Evolutionary conservation across 2,797 vertebrate species (phyloP).

Genomic region (Bryconaethiops microstoma): DNA sequence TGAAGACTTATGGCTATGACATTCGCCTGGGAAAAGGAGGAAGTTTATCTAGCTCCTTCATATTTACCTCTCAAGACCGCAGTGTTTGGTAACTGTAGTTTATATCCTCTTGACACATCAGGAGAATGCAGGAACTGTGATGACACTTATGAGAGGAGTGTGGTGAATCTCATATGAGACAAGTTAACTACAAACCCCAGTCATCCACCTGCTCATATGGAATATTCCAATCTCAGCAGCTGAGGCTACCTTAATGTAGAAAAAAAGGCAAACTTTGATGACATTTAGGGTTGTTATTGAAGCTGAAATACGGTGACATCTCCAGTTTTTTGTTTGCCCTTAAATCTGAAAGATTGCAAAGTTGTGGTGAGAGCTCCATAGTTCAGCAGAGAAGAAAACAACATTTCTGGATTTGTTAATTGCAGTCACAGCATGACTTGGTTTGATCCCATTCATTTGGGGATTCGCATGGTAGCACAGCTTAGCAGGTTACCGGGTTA

Average conservation of each 20-base stretch:
- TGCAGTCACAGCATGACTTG: constrained; percentile 46
- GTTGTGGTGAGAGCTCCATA: constrained; percentile 21
- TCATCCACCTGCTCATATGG: constrained; percentile 23
- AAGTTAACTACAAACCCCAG: constrained; percentile 21
- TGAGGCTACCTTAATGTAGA: background rate
- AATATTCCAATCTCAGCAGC: constrained; percentile 4
- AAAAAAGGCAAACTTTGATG: background rate
- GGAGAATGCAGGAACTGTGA: constrained; percentile 24
- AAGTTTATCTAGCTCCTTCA: constrained; percentile 47
- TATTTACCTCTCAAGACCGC: constrained; percentile 53
- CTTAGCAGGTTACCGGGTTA: constrained; percentile 66
- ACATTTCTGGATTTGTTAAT: constrained; percentile 44
- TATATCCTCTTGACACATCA: constrained; percentile 63
- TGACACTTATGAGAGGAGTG: constrained; percentile 58
- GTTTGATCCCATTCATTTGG: constrained; percentile 51
- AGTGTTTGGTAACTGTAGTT: constrained; percentile 57
- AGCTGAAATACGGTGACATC: background rate
- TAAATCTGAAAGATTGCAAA: constrained; percentile 23
- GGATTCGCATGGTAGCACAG: constrained; percentile 61
- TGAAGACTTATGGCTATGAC: constrained; percentile 47
- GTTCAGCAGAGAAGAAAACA: constrained; percentile 24
- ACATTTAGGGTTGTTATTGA: background rate
- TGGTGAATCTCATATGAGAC: constrained; percentile 43
- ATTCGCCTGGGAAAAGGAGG: constrained; percentile 27
- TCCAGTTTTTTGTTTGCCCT: background rate